phyloP scores from a whole-genome alignment of 2,797 vertebrate species.

The Remorina albescens region DNA sequence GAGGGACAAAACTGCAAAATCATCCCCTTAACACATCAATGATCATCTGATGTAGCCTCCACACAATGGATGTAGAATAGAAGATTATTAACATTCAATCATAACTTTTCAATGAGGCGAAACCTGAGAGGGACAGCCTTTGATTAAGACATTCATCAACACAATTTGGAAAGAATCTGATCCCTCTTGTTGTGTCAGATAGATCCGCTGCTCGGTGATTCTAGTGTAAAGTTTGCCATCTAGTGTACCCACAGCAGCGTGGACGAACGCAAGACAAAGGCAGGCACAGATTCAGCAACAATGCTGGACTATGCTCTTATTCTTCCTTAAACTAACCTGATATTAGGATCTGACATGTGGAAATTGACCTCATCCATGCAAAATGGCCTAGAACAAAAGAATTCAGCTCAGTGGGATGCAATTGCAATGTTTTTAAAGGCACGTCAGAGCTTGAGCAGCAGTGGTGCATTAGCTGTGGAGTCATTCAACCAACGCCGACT shows the following conservation, averaged over 20 bases:
- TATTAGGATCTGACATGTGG: slow-evolving; percentile 53
- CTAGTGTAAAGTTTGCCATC: slow-evolving; percentile 85
- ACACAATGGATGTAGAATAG: slow-evolving; percentile 83
- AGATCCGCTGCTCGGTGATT: slow-evolving; percentile 67
- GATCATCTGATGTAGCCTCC: slow-evolving; percentile 82
- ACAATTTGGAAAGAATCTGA: slow-evolving; percentile 84
- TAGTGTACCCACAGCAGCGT: slow-evolving; percentile 89
- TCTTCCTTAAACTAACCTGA: slow-evolving; percentile 53
- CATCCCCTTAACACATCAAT: slow-evolving; percentile 86
- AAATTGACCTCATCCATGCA: slow-evolving; percentile 50
- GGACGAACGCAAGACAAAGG: slow-evolving; percentile 73
- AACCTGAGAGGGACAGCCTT: slow-evolving; percentile 84
- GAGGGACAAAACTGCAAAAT: slow-evolving; percentile 87
- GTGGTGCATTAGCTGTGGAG: slow-evolving; percentile 82
- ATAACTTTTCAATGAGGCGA: slow-evolving; percentile 88
- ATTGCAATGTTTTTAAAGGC: slow-evolving; percentile 67
- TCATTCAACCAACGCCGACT: slow-evolving; percentile 72
- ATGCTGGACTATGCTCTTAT: slow-evolving; percentile 23
- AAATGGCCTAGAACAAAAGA: slow-evolving; percentile 72
- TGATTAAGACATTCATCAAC: slow-evolving; percentile 87
- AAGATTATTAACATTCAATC: slow-evolving; percentile 88
- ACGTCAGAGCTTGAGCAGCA: slow-evolving; percentile 72
- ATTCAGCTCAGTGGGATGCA: slow-evolving; percentile 67
- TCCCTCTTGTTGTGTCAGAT: slow-evolving; percentile 70
- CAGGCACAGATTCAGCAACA: slow-evolving; percentile 52